phyloP scores from a whole-genome alignment of 1,140 invertebrate genomes.

The Pogonomyrmex barbatus region DNA sequence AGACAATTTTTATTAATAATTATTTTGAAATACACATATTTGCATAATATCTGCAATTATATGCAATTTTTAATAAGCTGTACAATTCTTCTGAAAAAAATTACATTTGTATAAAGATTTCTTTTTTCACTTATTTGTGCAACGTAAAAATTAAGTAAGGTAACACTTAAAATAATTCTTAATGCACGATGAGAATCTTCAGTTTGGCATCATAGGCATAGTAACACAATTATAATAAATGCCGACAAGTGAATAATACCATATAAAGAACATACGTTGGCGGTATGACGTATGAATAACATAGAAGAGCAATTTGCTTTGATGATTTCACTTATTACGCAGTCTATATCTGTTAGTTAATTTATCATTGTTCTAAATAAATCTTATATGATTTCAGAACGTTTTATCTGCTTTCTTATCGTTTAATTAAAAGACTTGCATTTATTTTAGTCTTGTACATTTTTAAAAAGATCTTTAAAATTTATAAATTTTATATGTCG shows the following conservation, averaged over 20 bases:
- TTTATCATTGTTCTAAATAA: neutral
- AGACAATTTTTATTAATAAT: constrained; percentile 15
- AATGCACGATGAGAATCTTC: constrained; percentile 21
- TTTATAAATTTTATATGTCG: neutral
- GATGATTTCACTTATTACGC: constrained; percentile 53
- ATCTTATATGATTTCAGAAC: neutral
- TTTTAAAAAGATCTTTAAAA: neutral
- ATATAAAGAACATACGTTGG: constrained; percentile 62
- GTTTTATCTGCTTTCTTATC: neutral
- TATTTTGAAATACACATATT: neutral
- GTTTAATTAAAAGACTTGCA: neutral
- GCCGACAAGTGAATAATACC: constrained; percentile 82
- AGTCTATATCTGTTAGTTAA: constrained; percentile 37
- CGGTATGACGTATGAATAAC: constrained; percentile 51
- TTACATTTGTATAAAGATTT: neutral
- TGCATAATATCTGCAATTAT: neutral
- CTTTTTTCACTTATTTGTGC: neutral
- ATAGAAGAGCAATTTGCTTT: constrained; percentile 68
- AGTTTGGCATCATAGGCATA: constrained; percentile 32
- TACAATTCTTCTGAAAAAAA: neutral
- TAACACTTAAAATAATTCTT: neutral
- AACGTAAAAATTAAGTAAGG: neutral
- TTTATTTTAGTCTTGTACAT: neutral
- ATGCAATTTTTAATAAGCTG: neutral
- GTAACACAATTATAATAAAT: constrained; percentile 76